Evolutionary conservation across 2,113 vertebrate species (phyloP).

Genomic region (Copsychus sechellarum): DNA sequence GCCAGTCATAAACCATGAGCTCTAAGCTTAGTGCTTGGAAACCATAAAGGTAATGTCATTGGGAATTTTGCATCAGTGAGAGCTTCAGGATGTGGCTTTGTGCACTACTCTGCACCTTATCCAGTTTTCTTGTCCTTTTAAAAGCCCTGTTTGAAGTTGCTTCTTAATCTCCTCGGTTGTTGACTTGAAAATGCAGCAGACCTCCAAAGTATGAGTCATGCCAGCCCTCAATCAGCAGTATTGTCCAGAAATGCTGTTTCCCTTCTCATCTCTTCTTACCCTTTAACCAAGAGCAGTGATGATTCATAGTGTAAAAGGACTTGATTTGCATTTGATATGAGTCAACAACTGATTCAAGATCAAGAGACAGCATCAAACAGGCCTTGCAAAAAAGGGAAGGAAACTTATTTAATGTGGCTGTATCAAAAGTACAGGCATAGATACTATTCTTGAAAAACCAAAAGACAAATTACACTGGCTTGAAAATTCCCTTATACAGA

Average conservation of each 20-base stretch:
- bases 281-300: slow-evolving; percentile 14
- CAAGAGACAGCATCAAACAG: not conserved
- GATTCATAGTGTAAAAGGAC: slow-evolving; percentile 25
- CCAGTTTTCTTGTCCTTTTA: slow-evolving; percentile 25
- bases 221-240: slow-evolving; percentile 30
- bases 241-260: slow-evolving; percentile 40
- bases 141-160: slow-evolving; percentile 16
- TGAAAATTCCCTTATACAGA: not conserved
- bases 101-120: not conserved
- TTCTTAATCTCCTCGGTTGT: not conserved
- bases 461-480: not conserved
- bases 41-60: not conserved
- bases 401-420: not conserved
- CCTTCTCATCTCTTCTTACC: slow-evolving; percentile 14
- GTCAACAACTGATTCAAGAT: slow-evolving; percentile 35
- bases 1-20: not conserved
- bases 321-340: slow-evolving; percentile 39
- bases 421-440: not conserved
- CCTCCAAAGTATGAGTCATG: slow-evolving; percentile 38
- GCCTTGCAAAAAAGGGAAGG: not conserved
- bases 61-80: not conserved
- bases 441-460: not conserved
- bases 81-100: slow-evolving; percentile 2
- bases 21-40: not conserved
- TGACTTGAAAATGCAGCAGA: slow-evolving; percentile 14